A percentile compares a stretch with the other conserved stretches of the same genome.
Conservation (phyloP, 2,797 vertebrate species). For the Pterois miles region DNA sequence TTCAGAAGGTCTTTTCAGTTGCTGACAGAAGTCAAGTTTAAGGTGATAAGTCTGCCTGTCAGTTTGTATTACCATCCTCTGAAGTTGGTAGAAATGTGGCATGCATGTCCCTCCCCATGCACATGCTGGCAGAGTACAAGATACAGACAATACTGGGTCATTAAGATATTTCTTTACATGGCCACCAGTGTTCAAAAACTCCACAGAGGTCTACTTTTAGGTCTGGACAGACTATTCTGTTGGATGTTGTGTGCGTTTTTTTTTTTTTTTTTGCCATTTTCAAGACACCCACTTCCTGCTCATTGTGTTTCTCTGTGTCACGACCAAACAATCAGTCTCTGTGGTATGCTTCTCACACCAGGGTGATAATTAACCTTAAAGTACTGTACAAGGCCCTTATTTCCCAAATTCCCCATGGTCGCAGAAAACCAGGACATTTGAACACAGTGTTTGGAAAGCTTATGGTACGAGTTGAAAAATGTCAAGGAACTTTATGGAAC, state of each 20-base stretch:
- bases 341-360: conserved; percentile 50
- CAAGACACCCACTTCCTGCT: conserved; percentile 60
- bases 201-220: not conserved
- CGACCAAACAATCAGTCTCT: conserved; percentile 55
- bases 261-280: conserved; percentile 7
- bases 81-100: not conserved
- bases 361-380: conserved; percentile 26
- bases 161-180: not conserved
- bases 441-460: conserved; percentile 1
- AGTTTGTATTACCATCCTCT: not conserved
- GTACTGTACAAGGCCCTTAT: not conserved
- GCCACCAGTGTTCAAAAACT: not conserved
- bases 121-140: not conserved
- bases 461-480: not conserved
- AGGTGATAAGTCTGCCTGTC: not conserved
- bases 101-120: not conserved
- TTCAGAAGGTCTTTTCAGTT: not conserved
- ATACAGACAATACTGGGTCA: not conserved
- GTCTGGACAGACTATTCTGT: conserved; percentile 15
- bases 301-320: conserved; percentile 62
- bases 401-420: conserved; percentile 5
- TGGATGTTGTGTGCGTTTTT: conserved; percentile 2
- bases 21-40: not conserved
- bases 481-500: not conserved
- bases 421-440: not conserved